Evolutionary conservation across 1,140 invertebrate genomes (phyloP), one percentile per base, ranked within the genome.

Genomic region (Bombus sylvicola): DNA sequence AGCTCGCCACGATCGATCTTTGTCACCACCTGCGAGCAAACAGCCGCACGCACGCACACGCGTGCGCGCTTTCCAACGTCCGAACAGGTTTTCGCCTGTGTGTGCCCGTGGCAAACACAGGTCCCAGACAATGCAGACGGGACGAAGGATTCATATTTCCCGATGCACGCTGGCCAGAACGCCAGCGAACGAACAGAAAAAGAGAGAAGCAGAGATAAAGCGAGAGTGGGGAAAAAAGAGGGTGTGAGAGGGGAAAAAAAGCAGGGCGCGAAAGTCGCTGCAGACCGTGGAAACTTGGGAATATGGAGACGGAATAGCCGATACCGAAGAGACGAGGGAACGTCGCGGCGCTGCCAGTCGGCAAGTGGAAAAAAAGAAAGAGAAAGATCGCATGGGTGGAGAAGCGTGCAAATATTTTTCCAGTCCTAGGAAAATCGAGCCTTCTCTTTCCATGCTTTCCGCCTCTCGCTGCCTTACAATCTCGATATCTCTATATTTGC

Each of bases 91-190:
- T 53, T 73, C 47, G 66, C 81, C 28, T n/a, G 74, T 78, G 47
- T 83, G 85, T 87, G 85, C 57, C 64, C 57, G 75, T 73, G 53
- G 85, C 85, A 87, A 87, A 87, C 75, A 87, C 71, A 41, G 81
- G 43, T 88, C 83, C 83, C 90, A 83, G 89, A 90, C 89, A 90
- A 90, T 90, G 89, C 89, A 71, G 81, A 81, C 86, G 72, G 72
- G 71, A 81, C 89, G 89, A 90, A 91, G 89, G 87, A 91, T 91
- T 91, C 90, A 91, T 91, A 91, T 91, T 91, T 89, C 83, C 89
- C 66, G 87, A 91, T 91, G 89, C 87, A 78, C 75, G 71, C 25
- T 68, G 87, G 66, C 62, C 83, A 68, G 71, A 3, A 76, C 59
- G 43, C 47, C n/a, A 1, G 37, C 59, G 47, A 0, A 57, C 74